phyloP scores from a whole-genome alignment of 2,888 invertebrate species.

The Rugalucina vietnamica region DNA sequence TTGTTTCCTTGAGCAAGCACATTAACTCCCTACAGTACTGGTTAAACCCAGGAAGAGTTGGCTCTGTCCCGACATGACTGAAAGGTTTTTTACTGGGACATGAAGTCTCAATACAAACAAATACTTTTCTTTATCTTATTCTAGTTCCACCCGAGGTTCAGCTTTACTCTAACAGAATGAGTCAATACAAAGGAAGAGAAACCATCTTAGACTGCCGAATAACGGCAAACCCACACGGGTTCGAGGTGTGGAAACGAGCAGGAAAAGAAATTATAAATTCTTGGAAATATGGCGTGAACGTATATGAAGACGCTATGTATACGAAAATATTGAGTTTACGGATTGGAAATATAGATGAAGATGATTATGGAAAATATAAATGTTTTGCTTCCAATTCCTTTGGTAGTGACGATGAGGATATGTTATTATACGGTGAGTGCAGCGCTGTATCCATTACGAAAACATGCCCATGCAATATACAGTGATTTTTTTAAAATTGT shows the following conservation, averaged over 20 bases:
- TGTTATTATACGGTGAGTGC: constrained; percentile 72
- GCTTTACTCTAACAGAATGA: constrained; percentile 76
- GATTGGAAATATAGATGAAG: constrained; percentile 66
- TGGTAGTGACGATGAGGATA: constrained; percentile 71
- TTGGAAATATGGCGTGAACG: constrained; percentile 75
- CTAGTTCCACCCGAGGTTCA: constrained; percentile 80
- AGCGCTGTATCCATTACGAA: too few relatives aligned
- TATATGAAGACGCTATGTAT: constrained; percentile 76
- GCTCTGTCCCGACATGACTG: too few relatives aligned
- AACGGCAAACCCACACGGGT: constrained; percentile 79
- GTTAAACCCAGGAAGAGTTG: too few relatives aligned
- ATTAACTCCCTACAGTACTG: too few relatives aligned
- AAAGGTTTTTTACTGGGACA: too few relatives aligned
- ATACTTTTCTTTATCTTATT: too few relatives aligned
- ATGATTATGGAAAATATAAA: constrained; percentile 76
- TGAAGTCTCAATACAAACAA: too few relatives aligned
- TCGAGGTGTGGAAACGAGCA: constrained; percentile 76
- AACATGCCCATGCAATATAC: too few relatives aligned
- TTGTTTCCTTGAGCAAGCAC: too few relatives aligned
- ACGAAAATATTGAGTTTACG: constrained; percentile 75
- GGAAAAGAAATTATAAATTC: constrained; percentile 70
- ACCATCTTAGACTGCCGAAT: constrained; percentile 82
- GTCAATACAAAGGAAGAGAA: constrained; percentile 77
- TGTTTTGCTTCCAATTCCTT: constrained; percentile 74
- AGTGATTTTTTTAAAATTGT: too few relatives aligned